A percentile compares a stretch with the other conserved stretches of the same genome.
Evolutionary conservation across 2,888 invertebrate species (phyloP).

Genomic region (Smittia sp.): DNA sequence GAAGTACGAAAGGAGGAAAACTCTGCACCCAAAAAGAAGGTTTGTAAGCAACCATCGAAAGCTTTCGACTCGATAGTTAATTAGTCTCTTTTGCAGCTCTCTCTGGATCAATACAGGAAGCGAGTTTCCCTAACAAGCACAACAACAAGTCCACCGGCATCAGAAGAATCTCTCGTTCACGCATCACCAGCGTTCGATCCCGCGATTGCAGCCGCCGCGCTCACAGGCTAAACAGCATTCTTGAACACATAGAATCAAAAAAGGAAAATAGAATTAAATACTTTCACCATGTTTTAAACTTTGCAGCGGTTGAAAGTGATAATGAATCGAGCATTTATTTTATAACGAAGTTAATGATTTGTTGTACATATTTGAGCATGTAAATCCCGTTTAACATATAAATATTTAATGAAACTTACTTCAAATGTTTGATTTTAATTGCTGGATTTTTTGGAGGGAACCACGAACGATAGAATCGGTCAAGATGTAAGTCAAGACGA

Average conservation of each 20-base stretch:
- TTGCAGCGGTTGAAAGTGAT: not conserved
- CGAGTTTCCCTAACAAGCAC: constrained; percentile 17
- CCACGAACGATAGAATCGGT: too few relatives aligned
- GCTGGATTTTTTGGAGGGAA: too few relatives aligned
- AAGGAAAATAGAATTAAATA: too few relatives aligned
- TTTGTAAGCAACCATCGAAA: not conserved
- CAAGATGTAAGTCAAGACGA: too few relatives aligned
- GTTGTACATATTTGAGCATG: too few relatives aligned
- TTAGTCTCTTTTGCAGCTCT: not conserved
- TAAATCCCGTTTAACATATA: too few relatives aligned
- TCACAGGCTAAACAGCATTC: not conserved
- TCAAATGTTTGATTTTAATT: too few relatives aligned
- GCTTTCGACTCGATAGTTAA: not conserved
- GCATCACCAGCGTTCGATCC: constrained; percentile 24
- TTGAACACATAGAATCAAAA: not conserved
- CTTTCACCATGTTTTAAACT: not conserved
- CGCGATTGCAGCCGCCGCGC: constrained; percentile 19
- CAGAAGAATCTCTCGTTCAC: not conserved
- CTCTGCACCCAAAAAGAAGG: constrained; percentile 28
- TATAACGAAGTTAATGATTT: not conserved
- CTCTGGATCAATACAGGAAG: constrained; percentile 29
- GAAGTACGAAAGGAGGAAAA: not conserved
- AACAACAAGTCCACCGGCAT: not conserved
- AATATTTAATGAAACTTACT: too few relatives aligned
- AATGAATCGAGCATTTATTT: constrained; percentile 1